Percentiles rank a stretch among this genome's conserved stretches.
phyloP scores from a whole-genome alignment of 2,797 vertebrate species.

The Hemitrygon akajei region DNA sequence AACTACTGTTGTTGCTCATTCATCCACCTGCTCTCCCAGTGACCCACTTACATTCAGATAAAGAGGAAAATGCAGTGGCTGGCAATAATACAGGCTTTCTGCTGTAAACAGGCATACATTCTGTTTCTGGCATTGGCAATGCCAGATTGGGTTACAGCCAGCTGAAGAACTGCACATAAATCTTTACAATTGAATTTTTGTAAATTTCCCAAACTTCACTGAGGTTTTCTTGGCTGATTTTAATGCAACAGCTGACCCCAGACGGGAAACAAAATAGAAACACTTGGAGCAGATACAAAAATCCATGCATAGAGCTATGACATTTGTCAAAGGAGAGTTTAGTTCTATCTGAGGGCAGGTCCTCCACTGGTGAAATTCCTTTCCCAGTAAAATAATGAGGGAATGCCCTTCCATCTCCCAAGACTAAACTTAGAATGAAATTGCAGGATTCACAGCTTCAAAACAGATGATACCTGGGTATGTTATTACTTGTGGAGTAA shows the following conservation, averaged over 20 bases:
- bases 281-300: neutral
- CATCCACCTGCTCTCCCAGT: neutral
- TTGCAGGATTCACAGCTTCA: neutral
- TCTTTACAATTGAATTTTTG: slow-evolving; percentile 33
- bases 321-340: neutral
- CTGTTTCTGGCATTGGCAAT: neutral
- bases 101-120: slow-evolving; percentile 2
- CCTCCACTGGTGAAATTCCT: neutral
- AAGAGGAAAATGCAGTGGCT: neutral
- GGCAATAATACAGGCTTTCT: neutral
- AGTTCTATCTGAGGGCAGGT: neutral
- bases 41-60: neutral
- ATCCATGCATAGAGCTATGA: neutral
- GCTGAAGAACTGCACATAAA: slow-evolving; percentile 21
- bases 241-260: slow-evolving; percentile 21
- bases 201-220: slow-evolving; percentile 6
- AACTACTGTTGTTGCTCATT: neutral
- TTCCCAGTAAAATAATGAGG: neutral
- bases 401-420: neutral
- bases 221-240: slow-evolving; percentile 3
- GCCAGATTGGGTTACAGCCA: neutral
- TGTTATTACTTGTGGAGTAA: neutral
- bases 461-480: neutral
- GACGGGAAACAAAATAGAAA: slow-evolving; percentile 15
- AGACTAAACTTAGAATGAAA: neutral